Percentiles rank a stretch among this genome's conserved stretches.
phyloP scores from a whole-genome alignment of 2,888 invertebrate genomes.

The Pandemis corylana region DNA sequence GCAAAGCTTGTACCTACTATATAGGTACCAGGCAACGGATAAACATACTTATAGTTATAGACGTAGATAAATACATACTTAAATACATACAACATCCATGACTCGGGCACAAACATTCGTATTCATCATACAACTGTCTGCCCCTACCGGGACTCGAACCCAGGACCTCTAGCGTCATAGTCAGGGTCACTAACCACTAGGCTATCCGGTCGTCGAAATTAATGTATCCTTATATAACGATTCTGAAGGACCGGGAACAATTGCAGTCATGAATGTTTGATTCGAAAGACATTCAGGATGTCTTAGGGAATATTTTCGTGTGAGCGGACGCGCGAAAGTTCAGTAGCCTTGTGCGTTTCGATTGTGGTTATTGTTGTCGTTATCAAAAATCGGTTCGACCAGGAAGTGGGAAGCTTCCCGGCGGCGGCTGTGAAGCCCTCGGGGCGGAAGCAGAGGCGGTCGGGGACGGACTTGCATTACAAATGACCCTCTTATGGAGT shows the following conservation, averaged over 20 bases:
- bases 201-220: no score
- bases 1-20: no score
- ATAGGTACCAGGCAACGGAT: no score
- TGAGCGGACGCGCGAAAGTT: constrained; percentile 42
- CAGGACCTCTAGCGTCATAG: no score
- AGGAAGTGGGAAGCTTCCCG: constrained; percentile 80
- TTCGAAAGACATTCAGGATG: background rate
- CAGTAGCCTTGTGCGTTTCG: constrained; percentile 55
- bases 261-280: background rate
- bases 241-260: background rate
- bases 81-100: no score
- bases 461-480: constrained; percentile 76
- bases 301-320: constrained; percentile 10
- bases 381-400: constrained; percentile 76
- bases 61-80: no score
- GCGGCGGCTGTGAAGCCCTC: constrained; percentile 72
- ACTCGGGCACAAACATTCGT: no score
- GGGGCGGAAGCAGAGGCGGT: constrained; percentile 71
- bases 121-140: no score
- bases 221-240: background rate
- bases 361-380: constrained; percentile 65
- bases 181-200: no score
- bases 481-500: constrained; percentile 78
- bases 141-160: no score
- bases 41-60: no score